Evolutionary conservation across 2,113 vertebrate species (phyloP), one percentile per base, ranked within the genome.

Genomic region (Vidua macroura): DNA sequence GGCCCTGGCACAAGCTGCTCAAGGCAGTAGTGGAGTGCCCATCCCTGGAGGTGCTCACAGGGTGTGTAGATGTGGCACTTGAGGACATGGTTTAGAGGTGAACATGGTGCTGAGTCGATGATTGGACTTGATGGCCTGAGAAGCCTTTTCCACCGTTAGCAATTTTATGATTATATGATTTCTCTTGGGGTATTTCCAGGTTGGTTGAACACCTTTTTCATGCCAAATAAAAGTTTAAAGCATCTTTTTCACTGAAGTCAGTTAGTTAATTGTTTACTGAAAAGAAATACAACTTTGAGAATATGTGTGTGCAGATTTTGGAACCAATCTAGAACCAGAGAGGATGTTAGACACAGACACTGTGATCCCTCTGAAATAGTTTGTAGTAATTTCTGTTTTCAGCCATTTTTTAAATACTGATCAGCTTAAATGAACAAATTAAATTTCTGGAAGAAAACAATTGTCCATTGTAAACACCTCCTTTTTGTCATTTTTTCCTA

Each of bases 111-210:
- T 56, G 44, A 22, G 33, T 4, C 43, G 27, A 17, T 46, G 28
- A 9, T 3, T 59, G 7, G 28, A n/a, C 28, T n/a, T 3, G 10
- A 24, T 0, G 8, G 6, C 16, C 39, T 46, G 9, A 28, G 19
- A 59, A 66, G 2, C 12, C 28, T 67, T 67, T 67, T 67, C 28
- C 28, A 59, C 24, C 0, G 0, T 28, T 12, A 44, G 35, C 28
- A 30, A 60, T 67, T 67, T 58, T 31, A 21, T 51, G 16, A 31
- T 60, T 75, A 11, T 30, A 9, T 35, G 6, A 13, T 83, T 86
- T 69, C 83, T 80, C 19, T 46, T 28, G 49, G 64, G 31, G 23
- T 25, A 14, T 72, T 78, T 53, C 55, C n/a, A 46, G 13, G n/a
- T 37, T 69, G 31, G 33, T 22, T 77, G 39, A 86, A 68, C 22